Base-by-base conservation (phyloP, 2,113 vertebrate species). In the Panthera leo region DNA sequence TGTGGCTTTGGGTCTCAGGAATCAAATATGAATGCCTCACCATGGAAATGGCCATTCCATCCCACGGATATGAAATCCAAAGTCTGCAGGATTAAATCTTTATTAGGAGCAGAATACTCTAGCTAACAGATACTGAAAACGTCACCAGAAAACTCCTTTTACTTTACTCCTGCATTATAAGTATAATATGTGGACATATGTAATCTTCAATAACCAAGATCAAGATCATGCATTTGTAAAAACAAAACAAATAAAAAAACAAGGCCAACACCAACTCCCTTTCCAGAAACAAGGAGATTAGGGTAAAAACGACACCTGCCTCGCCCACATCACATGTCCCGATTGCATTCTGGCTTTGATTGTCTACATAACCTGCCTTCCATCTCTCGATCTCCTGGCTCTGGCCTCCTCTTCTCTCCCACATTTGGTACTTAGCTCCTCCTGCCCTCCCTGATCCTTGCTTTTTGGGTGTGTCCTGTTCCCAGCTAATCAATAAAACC, bases 271-370 rank as follows among this genome's bases (percentile, higher is more conserved):
- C 1, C 15, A 0, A 1, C 1, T 18, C 4, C 34, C 34, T 27
- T 1, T 12, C n/a, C 19, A 1, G 6, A 53, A 16, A 18, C 8
- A 0, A 15, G 18, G 5, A 19, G 68, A 18, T 1, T 0, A 19
- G 61, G 86, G 70, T 36, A 12, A 61, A 12, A 53, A 13, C 18
- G 0, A 39, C 27, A 10, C 45, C 0, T 11, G 7, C 0, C 0
- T 0, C 0, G 3, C 39, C 39, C 2, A 0, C 12, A 0, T n/a
- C 1, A 16, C 5, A 0, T 0, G 19, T 4, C 34, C 45, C 16
- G 51, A 2, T 0, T 8, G 7, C 3, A 0, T 31, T 42, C 7
- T 29, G 73, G 84, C 42, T 61, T 19, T 25, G 67, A 21, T 0
- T 1, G 6, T 31, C 53, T 1, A 9, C 5, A 3, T 36, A 1